These are phyloP conservation scores for Tachystola acroxantha DNA, from an alignment of 2,888 invertebrate species.

Conservation along the genomic window DNA sequence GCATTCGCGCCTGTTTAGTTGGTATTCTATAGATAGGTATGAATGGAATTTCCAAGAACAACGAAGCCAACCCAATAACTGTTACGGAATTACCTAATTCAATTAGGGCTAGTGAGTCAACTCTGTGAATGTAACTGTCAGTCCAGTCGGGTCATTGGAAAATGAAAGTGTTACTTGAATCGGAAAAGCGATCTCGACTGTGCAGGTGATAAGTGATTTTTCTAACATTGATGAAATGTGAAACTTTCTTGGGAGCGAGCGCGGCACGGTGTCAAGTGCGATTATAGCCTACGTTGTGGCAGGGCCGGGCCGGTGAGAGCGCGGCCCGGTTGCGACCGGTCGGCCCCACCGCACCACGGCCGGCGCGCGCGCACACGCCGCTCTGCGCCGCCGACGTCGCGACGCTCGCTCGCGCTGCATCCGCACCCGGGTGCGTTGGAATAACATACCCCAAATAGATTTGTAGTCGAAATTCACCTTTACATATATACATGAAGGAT, in stretches of 20 bases:
- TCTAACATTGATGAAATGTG: slow-evolving; percentile 59
- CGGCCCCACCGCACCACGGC: slow-evolving; percentile 55
- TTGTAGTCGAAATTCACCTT: slow-evolving; percentile 10
- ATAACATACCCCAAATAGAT: slow-evolving; percentile 27
- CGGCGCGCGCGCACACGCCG: slow-evolving; percentile 58
- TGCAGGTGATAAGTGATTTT: slow-evolving; percentile 27
- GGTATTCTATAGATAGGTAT: slow-evolving; percentile 17
- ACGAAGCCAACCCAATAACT: slow-evolving; percentile 46
- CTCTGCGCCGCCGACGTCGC: slow-evolving; percentile 71
- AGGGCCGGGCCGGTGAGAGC: slow-evolving; percentile 35
- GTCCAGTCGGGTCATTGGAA: slow-evolving; percentile 20
- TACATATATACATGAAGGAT: slow-evolving; percentile 34
- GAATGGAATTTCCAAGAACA: slow-evolving; percentile 18
- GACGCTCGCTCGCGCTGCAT: slow-evolving; percentile 62
- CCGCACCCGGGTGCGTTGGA: slow-evolving; percentile 58
- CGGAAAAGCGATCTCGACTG: slow-evolving; percentile 13
- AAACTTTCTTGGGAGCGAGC: slow-evolving; percentile 70
- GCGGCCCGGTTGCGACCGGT: slow-evolving; percentile 72
- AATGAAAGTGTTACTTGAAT: slow-evolving; percentile 21
- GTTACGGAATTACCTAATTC: slow-evolving; percentile 56
- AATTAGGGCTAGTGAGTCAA: slow-evolving; percentile 53
- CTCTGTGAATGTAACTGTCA: slow-evolving; percentile 29
- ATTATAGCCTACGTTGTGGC: slow-evolving; percentile 61
- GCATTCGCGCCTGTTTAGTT: slow-evolving; percentile 12
- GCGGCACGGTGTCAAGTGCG: slow-evolving; percentile 73